phyloP scores from a whole-genome alignment of 92 coral and sea anemone genomes.

The Epizoanthus fatuus region DNA sequence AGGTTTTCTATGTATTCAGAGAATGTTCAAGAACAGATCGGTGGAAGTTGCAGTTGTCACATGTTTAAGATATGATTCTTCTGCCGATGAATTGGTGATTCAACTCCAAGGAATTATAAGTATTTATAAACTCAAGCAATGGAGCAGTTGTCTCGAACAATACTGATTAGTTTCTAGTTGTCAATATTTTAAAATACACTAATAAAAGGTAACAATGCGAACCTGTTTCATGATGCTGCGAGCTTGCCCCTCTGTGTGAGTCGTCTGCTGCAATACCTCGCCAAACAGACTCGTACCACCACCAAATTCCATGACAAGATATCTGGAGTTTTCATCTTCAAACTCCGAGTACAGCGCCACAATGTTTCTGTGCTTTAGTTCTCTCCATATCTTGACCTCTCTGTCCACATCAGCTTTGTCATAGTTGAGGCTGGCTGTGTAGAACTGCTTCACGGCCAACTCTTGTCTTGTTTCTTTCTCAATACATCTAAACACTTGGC shows the following conservation, averaged over 20 bases:
- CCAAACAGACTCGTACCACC: constrained; percentile 61
- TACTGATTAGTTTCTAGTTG: background rate
- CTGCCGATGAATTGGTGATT: background rate
- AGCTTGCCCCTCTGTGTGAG: constrained; percentile 57
- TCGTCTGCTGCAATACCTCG: constrained; percentile 51
- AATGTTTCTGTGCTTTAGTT: constrained; percentile 57
- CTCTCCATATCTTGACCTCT: constrained; percentile 61
- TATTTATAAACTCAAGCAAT: background rate
- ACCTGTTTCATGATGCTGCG: constrained; percentile 53
- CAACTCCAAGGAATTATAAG: too few species aligned
- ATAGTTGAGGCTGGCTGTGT: constrained; percentile 19
- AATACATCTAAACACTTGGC: constrained; percentile 25
- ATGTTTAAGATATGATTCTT: too few species aligned
- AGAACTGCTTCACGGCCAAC: constrained; percentile 41
- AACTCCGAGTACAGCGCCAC: constrained; percentile 48
- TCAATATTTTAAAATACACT: background rate
- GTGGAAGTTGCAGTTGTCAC: background rate
- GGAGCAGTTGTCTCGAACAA: background rate
- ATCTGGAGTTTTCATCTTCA: constrained; percentile 43
- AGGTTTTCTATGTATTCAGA: background rate
- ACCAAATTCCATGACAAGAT: constrained; percentile 64
- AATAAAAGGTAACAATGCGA: background rate
- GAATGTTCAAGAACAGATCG: background rate
- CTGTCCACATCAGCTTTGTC: constrained; percentile 38
- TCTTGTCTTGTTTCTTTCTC: constrained; percentile 38